Conservation (phyloP, 2,113 vertebrate species). For the Cromileptes altivelis region DNA sequence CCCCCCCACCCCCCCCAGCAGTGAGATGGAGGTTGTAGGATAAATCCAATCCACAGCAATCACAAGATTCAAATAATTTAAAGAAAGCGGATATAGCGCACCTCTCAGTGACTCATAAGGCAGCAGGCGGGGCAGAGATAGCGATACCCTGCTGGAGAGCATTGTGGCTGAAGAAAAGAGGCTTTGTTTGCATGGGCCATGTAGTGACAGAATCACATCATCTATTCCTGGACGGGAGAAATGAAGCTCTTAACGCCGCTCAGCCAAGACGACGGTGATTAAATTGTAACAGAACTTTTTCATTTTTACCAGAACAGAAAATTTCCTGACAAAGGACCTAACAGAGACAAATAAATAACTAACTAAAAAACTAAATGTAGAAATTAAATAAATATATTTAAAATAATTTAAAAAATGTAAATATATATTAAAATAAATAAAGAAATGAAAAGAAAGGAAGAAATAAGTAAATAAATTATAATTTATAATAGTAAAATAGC, state of each 20-base stretch:
- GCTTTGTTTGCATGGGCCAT: conserved; percentile 65
- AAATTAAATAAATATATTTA: no score
- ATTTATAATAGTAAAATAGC: no score
- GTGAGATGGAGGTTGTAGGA: conserved; percentile 12
- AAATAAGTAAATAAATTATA: neutral
- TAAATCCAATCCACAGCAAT: conserved; percentile 23
- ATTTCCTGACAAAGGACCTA: no score
- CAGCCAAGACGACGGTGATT: neutral
- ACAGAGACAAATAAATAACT: no score
- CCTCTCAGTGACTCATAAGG: conserved; percentile 56
- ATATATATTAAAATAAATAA: no score
- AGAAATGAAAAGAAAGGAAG: no score
- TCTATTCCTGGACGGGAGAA: conserved; percentile 41
- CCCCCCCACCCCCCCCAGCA: conserved; percentile 6
- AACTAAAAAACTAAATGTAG: no score
- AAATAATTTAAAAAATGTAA: no score
- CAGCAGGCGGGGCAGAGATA: conserved; percentile 49
- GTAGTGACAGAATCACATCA: conserved; percentile 63
- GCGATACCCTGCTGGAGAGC: conserved; percentile 64
- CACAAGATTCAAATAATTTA: conserved; percentile 60
- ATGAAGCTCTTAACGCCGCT: conserved; percentile 16
- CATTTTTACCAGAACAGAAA: no score
- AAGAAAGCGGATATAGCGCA: conserved; percentile 63
- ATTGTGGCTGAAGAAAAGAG: conserved; percentile 58
- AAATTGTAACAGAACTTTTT: neutral